Evolutionary conservation across 53 echinoderm and acorn worm genomes (phyloP).

Genomic region (Echinometra lucunter): DNA sequence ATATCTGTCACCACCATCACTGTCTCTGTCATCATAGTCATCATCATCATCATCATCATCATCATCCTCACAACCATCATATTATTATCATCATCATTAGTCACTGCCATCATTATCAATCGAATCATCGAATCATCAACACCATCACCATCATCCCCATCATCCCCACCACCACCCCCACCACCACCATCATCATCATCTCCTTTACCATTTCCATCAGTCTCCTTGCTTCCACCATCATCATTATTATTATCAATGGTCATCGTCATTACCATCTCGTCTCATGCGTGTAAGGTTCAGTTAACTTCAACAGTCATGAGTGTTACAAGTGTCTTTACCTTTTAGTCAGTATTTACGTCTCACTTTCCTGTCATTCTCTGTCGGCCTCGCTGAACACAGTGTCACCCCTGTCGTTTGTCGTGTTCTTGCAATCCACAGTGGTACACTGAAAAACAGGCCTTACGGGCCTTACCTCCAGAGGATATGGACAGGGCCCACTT

Average conservation of each 20-base stretch:
- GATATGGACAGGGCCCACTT: constrained; percentile 16
- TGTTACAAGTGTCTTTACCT: too few species aligned
- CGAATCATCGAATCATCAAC: neutral
- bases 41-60: neutral
- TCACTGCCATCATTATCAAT: neutral
- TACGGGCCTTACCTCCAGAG: neutral
- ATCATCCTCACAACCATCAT: neutral
- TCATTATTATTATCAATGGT: neutral
- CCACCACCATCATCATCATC: neutral
- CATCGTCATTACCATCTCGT: neutral
- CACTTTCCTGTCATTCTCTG: neutral
- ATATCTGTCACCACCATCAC: neutral
- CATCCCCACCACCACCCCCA: neutral
- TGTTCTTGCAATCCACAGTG: neutral
- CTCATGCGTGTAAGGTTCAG: too few species aligned
- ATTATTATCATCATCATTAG: neutral
- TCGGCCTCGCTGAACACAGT: neutral
- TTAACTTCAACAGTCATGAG: too few species aligned
- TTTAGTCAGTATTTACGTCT: neutral
- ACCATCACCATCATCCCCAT: neutral
- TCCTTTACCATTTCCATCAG: neutral
- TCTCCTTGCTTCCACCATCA: neutral
- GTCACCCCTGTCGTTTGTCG: neutral
- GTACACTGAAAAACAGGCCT: constrained; percentile 22
- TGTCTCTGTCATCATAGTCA: neutral